phyloP scores from a whole-genome alignment of 2,888 invertebrate genomes.

The Pimpla rufipes region DNA sequence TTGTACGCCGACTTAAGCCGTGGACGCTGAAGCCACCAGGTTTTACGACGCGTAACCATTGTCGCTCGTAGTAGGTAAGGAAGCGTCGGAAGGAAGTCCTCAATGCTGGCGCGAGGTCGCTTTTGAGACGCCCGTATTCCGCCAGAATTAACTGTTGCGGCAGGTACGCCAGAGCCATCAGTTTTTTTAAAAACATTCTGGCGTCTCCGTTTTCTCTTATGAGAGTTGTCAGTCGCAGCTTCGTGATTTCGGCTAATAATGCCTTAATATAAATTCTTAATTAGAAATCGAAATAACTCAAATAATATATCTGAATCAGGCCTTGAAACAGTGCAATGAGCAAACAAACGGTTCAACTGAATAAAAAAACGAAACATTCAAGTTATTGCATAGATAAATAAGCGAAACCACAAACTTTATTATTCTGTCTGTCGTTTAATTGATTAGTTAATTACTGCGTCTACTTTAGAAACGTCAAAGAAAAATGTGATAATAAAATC shows the following conservation, averaged over 20 bases:
- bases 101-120: background rate
- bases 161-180: constrained; percentile 15
- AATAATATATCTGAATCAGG: background rate
- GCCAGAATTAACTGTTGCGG: background rate
- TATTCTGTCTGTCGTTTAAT: too few relatives aligned
- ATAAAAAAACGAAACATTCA: too few relatives aligned
- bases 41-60: constrained; percentile 15
- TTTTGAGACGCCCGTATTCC: background rate
- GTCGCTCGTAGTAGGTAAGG: background rate
- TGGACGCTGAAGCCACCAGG: constrained; percentile 6
- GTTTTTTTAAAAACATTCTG: background rate
- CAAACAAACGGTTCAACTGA: too few relatives aligned
- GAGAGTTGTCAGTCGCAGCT: background rate
- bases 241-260: constrained; percentile 12
- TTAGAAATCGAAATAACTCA: background rate
- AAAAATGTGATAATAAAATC: too few relatives aligned
- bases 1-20: background rate
- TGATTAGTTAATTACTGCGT: too few relatives aligned
- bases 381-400: too few relatives aligned
- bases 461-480: too few relatives aligned
- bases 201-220: background rate
- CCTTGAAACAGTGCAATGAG: background rate
- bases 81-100: background rate
- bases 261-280: constrained; percentile 21
- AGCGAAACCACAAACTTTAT: too few relatives aligned